A percentile compares a stretch with the other conserved stretches of the same genome.
These are phyloP conservation scores for Artemia sinica DNA, from an alignment of 2,888 invertebrate genomes.

Conservation along the genomic window DNA sequence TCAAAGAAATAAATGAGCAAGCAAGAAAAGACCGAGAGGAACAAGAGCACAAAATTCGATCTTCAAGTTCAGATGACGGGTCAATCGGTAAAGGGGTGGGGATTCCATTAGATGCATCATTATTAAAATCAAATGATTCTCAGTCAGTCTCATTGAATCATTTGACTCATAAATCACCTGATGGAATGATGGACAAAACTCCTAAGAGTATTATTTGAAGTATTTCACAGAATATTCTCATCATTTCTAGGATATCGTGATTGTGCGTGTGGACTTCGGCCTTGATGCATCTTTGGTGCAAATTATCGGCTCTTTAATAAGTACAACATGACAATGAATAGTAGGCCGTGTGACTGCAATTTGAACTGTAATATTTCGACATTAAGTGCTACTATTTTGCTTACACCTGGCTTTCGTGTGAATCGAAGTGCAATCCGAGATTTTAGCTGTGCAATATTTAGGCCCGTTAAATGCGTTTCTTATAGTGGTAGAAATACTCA, in stretches of 20 bases:
- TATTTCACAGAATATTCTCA: too few species aligned
- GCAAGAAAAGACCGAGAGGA: slow-evolving; percentile 75
- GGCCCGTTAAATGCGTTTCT: too few species aligned
- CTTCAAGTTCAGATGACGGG: slow-evolving; percentile 18
- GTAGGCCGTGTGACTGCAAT: too few species aligned
- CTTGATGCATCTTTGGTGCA: too few species aligned
- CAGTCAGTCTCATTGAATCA: not conserved
- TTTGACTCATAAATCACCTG: not conserved
- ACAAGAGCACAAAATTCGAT: slow-evolving; percentile 52
- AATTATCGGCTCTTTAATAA: too few species aligned
- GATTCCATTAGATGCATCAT: not conserved
- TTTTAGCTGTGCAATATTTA: slow-evolving; percentile 9
- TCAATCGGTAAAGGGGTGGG: slow-evolving; percentile 4
- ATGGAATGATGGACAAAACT: slow-evolving; percentile 4
- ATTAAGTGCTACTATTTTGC: too few species aligned
- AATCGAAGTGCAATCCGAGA: slow-evolving; percentile 10
- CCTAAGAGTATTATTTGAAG: not conserved
- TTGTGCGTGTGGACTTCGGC: too few species aligned
- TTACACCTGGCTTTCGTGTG: not conserved
- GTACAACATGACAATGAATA: too few species aligned
- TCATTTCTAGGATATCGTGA: too few species aligned
- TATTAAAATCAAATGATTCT: slow-evolving; percentile 10
- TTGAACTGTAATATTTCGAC: too few species aligned
- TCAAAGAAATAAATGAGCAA: slow-evolving; percentile 86
- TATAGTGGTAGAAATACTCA: too few species aligned